Base-by-base conservation (phyloP, 2,888 invertebrate genomes). In the Incurvaria masculella region DNA sequence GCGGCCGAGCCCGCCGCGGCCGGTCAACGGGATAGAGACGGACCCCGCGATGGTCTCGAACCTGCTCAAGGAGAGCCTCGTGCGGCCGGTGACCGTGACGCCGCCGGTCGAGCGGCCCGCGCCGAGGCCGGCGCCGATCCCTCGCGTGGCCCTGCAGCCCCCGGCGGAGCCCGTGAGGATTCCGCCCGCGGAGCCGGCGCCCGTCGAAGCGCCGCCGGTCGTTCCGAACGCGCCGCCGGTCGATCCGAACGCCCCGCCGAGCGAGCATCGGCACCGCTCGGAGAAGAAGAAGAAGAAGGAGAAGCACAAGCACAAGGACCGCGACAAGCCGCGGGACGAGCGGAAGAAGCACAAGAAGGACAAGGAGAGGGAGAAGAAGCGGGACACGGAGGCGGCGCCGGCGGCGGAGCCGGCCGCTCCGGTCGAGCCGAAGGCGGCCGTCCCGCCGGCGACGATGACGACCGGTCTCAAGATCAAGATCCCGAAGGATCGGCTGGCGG, bases 261-360 rank as follows among this genome's bases (percentile, higher is more conserved):
- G 60, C 0, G 74, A 73, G 47, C 73, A 72, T 56, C 74, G 64
- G 58, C 75, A 69, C 51, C 74, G 75, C 54, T 72, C 80, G 60
- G 89, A 89, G 58, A 89, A 88, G 67, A 89, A 89, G 64, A 84
- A 85, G 57, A 87, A 88, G 62, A 89, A 89, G 61, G 88, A 89
- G 57, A 89, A 89, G 65, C 88, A 88, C 61, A 89, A 89, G 72
- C 86, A 89, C 62, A 89, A 88, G 66, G 86, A 89, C 59, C 84
- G 87, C 54, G 85, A 88, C 58, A 89, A 88, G 64, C 84, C 84
- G 2, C 84, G 84, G 51, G 84, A 84, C 55, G 87, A 88, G 51
- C 74, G 84, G 20, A 88, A 88, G 59, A 89, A 89, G 64, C 85
- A 87, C 56, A 87, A 88, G 61, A 87, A 87, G 58, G 83, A 84